Base-by-base conservation (phyloP, 2,888 invertebrate genomes). In the Aricia artaxerxes region DNA sequence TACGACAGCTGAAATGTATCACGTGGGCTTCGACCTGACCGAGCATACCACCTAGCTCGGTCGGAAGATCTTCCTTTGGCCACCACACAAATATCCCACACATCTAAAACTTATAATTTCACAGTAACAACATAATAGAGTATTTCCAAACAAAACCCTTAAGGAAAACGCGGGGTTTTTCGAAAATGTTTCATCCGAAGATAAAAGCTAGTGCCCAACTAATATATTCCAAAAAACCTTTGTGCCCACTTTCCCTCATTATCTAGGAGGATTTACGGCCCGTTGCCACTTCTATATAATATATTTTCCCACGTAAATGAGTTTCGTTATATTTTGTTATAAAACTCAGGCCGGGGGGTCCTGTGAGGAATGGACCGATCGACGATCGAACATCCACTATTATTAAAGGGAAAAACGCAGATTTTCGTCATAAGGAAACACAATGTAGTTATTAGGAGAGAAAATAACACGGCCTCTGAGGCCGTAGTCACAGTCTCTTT, bases 191-290 rank as follows among this genome's bases (percentile, higher is more conserved):
- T 69, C 13, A 16, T 38, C 38, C 69, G 35, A 11, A 69, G 69
- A 69, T 69, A 69, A 16, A 69, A 69, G 69, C 35, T 64, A 38
- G 35, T 64, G 24, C 31, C 35, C 35, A 9, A 64, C 35, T 69
- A 69, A 38, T 69, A 69, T 69, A 69, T 69, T 69, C 69, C 13
- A 69, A 69, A 69, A 38, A 69, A 69, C 69, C 69, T 69, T 38
- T 69, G 38, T 69, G 69, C 69, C 69, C 31, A 38, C 13, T 69
- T 35, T 35, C 38, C 69, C 69, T 38, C 69, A 69, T 69, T 69
- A 69, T 69, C 69, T 69, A 13, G 11, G 13, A 35, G 69, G 69
- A 69, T 69, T 69, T 69, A 69, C 69, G 69, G 69, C 13, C 69
- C 13, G 64, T 69, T 69, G 69, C 69, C 69, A 35, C 31, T 35